Evolutionary conservation across 2,113 vertebrate genomes (phyloP).

Genomic region (Pandion haliaetus): DNA sequence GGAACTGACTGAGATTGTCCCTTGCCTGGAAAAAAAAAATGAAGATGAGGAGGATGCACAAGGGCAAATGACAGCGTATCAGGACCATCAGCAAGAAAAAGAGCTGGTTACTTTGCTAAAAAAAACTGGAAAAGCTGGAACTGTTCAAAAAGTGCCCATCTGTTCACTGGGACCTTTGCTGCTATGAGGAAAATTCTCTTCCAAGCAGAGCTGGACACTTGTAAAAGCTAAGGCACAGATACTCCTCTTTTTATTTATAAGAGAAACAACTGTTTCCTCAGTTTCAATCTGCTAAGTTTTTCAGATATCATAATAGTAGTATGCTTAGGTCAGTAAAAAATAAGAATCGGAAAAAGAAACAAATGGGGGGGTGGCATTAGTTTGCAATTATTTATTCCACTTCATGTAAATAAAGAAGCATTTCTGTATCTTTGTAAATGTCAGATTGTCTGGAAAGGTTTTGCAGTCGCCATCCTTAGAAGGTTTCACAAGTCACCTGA

Average conservation of each 20-base stretch:
- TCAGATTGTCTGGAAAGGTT: not conserved
- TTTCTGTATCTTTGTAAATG: not conserved
- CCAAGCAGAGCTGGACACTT: not conserved
- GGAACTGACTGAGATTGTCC: not conserved
- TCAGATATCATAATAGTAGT: not conserved
- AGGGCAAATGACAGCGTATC: not conserved
- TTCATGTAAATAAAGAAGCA: not conserved
- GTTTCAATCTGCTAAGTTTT: not conserved
- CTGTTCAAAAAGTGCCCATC: not conserved
- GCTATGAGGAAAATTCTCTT: not conserved
- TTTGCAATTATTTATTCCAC: not conserved
- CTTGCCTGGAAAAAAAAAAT: not conserved
- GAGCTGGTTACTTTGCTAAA: not conserved
- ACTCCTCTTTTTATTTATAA: not conserved
- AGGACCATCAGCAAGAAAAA: not conserved
- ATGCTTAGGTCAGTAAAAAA: not conserved
- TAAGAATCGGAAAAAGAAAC: not conserved
- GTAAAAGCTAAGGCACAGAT: not conserved
- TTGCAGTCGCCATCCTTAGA: not conserved
- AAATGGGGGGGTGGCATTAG: accelerated
- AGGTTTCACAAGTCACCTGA: not conserved
- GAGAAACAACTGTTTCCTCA: not conserved
- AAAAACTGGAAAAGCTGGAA: not conserved
- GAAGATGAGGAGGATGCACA: not conserved
- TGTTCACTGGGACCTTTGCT: not conserved